A percentile compares a stretch with the other conserved stretches of the same genome.
phyloP scores from a whole-genome alignment of 2,797 vertebrate genomes.

The Tympanoctomys barrerae region DNA sequence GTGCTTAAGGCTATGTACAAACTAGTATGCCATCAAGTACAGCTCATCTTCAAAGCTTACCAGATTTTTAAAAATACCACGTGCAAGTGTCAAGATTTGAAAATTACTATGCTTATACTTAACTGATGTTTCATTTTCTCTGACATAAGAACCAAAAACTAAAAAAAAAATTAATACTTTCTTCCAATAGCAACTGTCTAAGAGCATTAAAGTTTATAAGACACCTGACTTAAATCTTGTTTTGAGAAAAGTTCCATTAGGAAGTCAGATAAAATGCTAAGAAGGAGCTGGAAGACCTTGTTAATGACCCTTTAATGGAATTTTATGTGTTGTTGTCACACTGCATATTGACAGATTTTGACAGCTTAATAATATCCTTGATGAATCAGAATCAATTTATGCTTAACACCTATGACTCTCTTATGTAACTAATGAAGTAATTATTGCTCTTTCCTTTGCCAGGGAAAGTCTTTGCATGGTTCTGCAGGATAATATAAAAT shows the following conservation, averaged over 20 bases:
- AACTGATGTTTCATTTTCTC: conserved; percentile 58
- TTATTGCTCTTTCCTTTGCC: conserved; percentile 69
- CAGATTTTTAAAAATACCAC: conserved; percentile 49
- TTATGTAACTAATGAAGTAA: conserved; percentile 81
- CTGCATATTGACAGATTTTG: conserved; percentile 78
- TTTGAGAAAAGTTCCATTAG: conserved; percentile 65
- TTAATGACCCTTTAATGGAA: conserved; percentile 78
- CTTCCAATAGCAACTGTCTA: conserved; percentile 59
- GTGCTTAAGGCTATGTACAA: conserved; percentile 42
- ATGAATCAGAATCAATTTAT: conserved; percentile 80
- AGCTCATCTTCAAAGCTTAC: conserved; percentile 33
- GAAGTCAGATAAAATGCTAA: conserved; percentile 73
- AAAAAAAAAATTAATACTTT: conserved; percentile 52
- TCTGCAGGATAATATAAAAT: conserved; percentile 63
- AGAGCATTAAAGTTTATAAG: conserved; percentile 59
- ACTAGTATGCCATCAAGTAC: conserved; percentile 22
- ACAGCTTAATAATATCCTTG: conserved; percentile 77
- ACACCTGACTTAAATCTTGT: conserved; percentile 44
- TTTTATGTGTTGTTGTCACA: conserved; percentile 75
- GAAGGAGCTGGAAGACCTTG: neutral
- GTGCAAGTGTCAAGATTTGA: conserved; percentile 61
- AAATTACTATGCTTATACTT: conserved; percentile 66
- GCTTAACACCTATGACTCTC: conserved; percentile 74
- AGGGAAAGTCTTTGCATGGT: neutral
- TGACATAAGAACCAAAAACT: neutral